Evolutionary conservation across 1,140 invertebrate genomes (phyloP).

Genomic region (Lasioglossum baleicum): DNA sequence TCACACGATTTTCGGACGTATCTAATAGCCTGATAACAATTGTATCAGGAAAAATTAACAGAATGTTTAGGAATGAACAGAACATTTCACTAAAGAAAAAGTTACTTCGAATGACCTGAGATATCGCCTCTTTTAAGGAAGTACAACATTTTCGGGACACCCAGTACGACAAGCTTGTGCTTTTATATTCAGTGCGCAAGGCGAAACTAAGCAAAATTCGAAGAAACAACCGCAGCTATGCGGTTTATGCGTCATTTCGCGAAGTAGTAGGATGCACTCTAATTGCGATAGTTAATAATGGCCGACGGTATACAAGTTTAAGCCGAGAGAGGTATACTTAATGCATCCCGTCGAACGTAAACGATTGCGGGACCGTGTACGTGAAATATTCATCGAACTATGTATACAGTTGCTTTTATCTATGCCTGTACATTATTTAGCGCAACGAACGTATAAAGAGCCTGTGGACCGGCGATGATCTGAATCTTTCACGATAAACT

Average conservation of each 20-base stretch:
- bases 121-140: too few species aligned
- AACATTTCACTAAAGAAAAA: too few species aligned
- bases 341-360: neutral
- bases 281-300: neutral
- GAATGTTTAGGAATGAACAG: too few species aligned
- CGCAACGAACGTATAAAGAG: neutral
- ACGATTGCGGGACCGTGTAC: neutral
- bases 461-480: neutral
- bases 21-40: too few species aligned
- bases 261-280: neutral
- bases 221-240: neutral
- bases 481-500: conserved; percentile 9
- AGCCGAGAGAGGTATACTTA: neutral
- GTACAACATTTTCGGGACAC: too few species aligned
- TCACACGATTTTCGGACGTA: too few species aligned
- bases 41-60: too few species aligned
- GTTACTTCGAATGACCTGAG: too few species aligned
- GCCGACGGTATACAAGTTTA: neutral
- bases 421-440: conserved; percentile 25
- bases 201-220: too few species aligned
- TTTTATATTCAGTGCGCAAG: too few species aligned
- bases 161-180: too few species aligned
- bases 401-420: conserved; percentile 14
- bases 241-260: neutral
- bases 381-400: conserved; percentile 1